Evolutionary conservation across 1,140 invertebrate species (phyloP).

Genomic region (Scylla paramamosain): DNA sequence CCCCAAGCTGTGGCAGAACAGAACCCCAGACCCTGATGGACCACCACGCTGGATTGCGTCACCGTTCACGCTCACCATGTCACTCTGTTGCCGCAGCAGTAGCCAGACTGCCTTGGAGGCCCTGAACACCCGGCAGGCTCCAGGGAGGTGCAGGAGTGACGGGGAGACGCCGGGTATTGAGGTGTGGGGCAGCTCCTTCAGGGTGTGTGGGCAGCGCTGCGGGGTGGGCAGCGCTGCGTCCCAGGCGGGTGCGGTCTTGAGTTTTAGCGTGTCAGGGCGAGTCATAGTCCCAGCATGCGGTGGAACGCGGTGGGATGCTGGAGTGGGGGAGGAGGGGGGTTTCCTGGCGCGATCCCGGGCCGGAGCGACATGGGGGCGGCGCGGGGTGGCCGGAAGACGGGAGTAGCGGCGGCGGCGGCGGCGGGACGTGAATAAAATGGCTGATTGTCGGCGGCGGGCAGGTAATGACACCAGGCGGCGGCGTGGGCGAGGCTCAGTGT

Average conservation of each 20-base stretch:
- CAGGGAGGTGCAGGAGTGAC: too few species aligned
- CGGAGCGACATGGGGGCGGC: neutral
- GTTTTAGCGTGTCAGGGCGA: neutral
- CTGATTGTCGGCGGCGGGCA: neutral
- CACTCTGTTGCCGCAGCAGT: too few species aligned
- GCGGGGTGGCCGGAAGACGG: neutral
- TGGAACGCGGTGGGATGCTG: neutral
- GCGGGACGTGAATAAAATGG: slow-evolving; percentile 18
- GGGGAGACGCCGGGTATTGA: too few species aligned
- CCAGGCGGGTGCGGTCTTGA: neutral
- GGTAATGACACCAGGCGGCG: neutral
- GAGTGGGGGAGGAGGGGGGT: neutral
- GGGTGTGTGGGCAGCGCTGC: too few species aligned
- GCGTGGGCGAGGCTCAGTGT: neutral
- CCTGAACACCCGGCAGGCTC: too few species aligned
- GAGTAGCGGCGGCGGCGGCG: neutral
- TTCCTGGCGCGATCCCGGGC: neutral
- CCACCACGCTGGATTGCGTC: too few species aligned
- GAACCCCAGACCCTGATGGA: too few species aligned
- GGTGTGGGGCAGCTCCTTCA: too few species aligned
- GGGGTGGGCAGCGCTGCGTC: too few species aligned
- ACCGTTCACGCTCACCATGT: too few species aligned
- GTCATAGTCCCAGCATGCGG: neutral
- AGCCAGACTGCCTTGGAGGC: too few species aligned
- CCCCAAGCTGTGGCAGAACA: too few species aligned